phyloP scores from a whole-genome alignment of 2,797 vertebrate genomes.

The Onychomys torridus region DNA sequence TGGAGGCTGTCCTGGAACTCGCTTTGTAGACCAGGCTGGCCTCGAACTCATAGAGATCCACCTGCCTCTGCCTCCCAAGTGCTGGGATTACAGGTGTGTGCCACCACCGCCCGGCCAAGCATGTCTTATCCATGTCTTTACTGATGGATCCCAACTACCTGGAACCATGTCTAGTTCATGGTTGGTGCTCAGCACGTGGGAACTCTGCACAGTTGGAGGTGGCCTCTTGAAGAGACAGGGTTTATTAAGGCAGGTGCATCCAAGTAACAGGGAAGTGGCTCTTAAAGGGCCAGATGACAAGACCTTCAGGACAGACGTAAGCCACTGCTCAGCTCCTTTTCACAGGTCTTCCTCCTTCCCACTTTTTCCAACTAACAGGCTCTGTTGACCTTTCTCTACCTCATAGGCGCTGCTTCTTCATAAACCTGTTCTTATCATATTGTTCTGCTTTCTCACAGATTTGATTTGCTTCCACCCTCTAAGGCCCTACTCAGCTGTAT shows the following conservation, averaged over 20 bases:
- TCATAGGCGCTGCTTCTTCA: neutral
- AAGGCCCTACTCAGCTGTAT: neutral
- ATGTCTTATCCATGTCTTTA: neutral
- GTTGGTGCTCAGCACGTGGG: neutral
- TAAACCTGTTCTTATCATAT: neutral
- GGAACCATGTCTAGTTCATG: neutral
- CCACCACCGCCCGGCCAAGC: too few relatives aligned
- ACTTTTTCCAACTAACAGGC: neutral
- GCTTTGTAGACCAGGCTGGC: too few relatives aligned
- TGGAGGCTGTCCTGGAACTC: too few relatives aligned
- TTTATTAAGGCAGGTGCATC: neutral
- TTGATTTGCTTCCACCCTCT: neutral
- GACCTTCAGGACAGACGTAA: neutral
- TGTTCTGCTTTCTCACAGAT: neutral
- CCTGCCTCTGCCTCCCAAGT: too few relatives aligned
- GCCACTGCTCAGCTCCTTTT: neutral
- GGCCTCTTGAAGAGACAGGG: neutral
- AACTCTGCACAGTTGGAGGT: neutral
- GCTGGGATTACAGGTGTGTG: too few relatives aligned
- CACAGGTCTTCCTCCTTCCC: neutral
- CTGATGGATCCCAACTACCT: neutral
- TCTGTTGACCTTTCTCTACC: constrained; percentile 20
- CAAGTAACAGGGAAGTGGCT: neutral
- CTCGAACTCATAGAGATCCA: too few relatives aligned
- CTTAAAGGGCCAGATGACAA: neutral